Evolutionary conservation across 1,140 invertebrate genomes (phyloP), one percentile per base, ranked within the genome.

Genomic region (Uloborus diversus): DNA sequence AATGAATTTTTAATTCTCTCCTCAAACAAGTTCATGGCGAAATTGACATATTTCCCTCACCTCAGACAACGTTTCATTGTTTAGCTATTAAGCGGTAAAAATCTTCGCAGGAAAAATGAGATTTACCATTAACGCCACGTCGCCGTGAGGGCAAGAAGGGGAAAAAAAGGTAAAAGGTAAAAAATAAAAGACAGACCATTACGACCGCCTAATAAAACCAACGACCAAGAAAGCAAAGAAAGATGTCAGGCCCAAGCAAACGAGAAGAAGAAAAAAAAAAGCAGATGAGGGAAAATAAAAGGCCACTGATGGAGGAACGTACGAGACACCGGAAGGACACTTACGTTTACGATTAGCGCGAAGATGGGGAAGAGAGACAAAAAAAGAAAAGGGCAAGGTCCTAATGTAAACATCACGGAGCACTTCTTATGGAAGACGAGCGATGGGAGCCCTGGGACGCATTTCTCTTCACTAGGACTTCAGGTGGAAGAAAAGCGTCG

Each of bases 401-500:
- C 51, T 70, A 70, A 70, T 70, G 66, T 57, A 70, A 70, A 70
- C 51, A 70, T 70, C 51, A 70, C 42, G 37, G 32, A 35, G 11
- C 33, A 30, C 62, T 47, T 17, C 62, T 42, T 42, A 42, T 13
- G 17, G 33, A 4, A 13, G 11, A 64, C 33, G 20, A 51, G 51
- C 49, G 51, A 70, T 70, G 49, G 49, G 66, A 70, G 66, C 32
- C 66, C 11, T 28, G 66, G 51, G 66, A 70, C 30, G 49, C 30
- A 70, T 70, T 70, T 70, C 66, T 70, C 66, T 70, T 70, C 66
- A 70, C 66, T 70, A 70, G 66, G 28, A 70, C 20, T 32, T 42
- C 37, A 2, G 64, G 14, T 30, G 30, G 13, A 37, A 65, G 17
- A 42, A 27, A 51, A 28, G n/a, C 47, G 42, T 68, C 30, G 64